phyloP scores from a whole-genome alignment of 2,797 vertebrate genomes.

The Phoxinus dragarum region DNA sequence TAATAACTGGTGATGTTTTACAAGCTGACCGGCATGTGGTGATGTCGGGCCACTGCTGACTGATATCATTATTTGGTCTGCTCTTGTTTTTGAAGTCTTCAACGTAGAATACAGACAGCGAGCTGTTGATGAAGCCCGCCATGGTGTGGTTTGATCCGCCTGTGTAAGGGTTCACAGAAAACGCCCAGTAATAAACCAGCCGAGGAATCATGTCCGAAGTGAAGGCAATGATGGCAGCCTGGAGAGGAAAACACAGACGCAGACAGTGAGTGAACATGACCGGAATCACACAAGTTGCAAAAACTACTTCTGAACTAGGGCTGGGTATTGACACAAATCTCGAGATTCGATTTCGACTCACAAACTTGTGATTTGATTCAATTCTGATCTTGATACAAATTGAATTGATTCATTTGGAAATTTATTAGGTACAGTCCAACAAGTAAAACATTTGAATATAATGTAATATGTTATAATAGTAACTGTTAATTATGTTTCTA shows the following conservation, averaged over 20 bases:
- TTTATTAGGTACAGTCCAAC: neutral
- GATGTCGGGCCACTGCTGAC: constrained; percentile 73
- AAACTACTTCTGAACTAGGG: neutral
- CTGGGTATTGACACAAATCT: neutral
- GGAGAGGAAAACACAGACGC: neutral
- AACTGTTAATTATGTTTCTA: neutral
- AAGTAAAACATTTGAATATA: neutral
- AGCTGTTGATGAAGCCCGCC: constrained; percentile 91
- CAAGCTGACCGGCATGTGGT: constrained; percentile 84
- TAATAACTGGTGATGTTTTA: neutral
- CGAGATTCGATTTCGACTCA: neutral
- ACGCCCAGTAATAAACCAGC: constrained; percentile 92
- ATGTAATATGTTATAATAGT: neutral
- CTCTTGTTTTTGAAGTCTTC: constrained; percentile 70
- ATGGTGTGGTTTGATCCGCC: constrained; percentile 88
- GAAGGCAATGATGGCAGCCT: constrained; percentile 98
- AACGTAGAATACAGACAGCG: constrained; percentile 89
- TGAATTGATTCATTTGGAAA: neutral
- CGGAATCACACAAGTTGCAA: neutral
- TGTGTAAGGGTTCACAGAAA: constrained; percentile 70
- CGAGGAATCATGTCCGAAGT: constrained; percentile 99
- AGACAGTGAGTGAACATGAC: neutral
- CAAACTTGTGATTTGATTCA: neutral
- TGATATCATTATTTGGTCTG: constrained; percentile 70
- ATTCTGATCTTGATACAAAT: neutral